Conservation (phyloP, 2,888 invertebrate genomes). For the Proisotoma minuta region DNA sequence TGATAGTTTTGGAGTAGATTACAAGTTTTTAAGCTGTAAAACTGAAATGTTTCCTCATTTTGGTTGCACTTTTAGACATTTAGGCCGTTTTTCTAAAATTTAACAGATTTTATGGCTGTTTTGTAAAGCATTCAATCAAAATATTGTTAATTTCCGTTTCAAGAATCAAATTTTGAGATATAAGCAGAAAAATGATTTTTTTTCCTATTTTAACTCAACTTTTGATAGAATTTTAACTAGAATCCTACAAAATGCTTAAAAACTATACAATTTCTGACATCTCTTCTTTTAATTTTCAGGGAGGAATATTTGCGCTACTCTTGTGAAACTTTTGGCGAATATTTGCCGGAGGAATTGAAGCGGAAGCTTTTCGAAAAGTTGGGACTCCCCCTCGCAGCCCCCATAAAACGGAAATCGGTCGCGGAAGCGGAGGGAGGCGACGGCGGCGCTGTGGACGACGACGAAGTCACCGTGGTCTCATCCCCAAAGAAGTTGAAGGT, state of each 20-base stretch:
- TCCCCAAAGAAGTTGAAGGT: slow-evolving; percentile 9
- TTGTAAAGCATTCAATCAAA: no score
- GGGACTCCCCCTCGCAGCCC: slow-evolving; percentile 57
- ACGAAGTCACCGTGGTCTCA: background rate
- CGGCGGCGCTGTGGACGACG: slow-evolving; percentile 32
- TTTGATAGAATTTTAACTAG: background rate
- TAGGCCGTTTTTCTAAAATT: no score
- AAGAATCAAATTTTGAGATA: no score
- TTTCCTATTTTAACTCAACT: background rate
- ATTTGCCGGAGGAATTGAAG: slow-evolving; percentile 65
- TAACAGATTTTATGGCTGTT: no score
- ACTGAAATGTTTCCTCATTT: no score
- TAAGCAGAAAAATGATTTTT: no score
- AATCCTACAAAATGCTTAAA: no score
- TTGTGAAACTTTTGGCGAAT: slow-evolving; percentile 73
- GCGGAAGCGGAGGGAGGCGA: slow-evolving; percentile 17
- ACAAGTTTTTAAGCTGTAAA: no score
- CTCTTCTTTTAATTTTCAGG: slow-evolving; percentile 20
- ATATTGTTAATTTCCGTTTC: no score
- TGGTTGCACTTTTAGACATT: no score
- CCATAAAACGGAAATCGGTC: slow-evolving; percentile 34
- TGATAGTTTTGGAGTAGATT: no score
- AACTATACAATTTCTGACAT: no score
- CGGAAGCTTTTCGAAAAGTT: slow-evolving; percentile 62
- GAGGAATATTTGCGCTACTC: slow-evolving; percentile 63